These are phyloP conservation scores for Epizoanthus scotinus DNA, from an alignment of 92 coral and sea anemone genomes.

Conservation along the genomic window DNA sequence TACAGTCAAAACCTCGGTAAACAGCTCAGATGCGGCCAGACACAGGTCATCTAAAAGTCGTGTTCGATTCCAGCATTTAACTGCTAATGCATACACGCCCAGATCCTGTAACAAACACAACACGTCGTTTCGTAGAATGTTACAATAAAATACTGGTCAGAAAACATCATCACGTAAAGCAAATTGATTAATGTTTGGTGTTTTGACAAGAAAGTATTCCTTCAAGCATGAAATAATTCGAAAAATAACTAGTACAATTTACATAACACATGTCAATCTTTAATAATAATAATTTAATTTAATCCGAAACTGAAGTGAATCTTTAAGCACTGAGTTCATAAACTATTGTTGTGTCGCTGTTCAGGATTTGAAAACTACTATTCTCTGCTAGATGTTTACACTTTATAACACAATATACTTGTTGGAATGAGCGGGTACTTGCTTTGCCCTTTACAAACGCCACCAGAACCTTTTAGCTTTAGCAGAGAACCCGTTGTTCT, in stretches of 20 bases:
- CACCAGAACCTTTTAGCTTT: conserved; percentile 1
- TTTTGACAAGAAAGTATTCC: background rate
- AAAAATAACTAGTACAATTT: background rate
- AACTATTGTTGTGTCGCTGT: background rate
- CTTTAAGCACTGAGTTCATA: background rate
- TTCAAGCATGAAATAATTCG: background rate
- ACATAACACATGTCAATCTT: conserved; percentile 16
- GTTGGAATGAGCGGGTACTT: background rate
- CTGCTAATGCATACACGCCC: too few relatives aligned
- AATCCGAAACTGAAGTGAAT: background rate
- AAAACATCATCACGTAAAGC: background rate
- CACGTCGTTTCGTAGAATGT: background rate
- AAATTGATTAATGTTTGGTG: background rate
- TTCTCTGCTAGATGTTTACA: conserved; percentile 1
- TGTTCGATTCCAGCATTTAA: too few relatives aligned
- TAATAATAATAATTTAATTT: too few relatives aligned
- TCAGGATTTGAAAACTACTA: background rate
- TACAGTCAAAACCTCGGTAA: too few relatives aligned
- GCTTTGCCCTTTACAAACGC: background rate
- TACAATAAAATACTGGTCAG: background rate
- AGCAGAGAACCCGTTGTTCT: background rate
- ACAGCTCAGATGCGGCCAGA: too few relatives aligned
- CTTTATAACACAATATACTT: background rate
- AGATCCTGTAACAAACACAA: too few relatives aligned
- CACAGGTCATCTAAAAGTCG: too few relatives aligned